Conservation (phyloP, 1,140 invertebrate genomes). For the Callitettix versicolor region DNA sequence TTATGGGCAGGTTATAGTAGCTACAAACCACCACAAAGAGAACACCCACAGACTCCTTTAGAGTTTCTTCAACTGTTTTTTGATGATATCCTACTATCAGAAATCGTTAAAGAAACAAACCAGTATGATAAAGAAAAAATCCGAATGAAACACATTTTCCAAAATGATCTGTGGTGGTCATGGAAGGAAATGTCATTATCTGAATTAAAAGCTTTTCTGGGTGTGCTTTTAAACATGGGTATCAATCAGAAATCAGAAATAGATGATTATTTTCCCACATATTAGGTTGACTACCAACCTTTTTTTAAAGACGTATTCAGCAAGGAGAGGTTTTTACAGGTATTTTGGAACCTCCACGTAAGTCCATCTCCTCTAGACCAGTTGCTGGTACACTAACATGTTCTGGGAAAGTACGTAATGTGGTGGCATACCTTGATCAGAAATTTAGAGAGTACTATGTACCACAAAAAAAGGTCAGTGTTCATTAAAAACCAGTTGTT, state of each 20-base stretch:
- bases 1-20: too few relatives aligned
- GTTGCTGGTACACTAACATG: background rate
- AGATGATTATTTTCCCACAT: constrained; percentile 11
- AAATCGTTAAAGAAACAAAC: too few relatives aligned
- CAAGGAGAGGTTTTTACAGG: constrained; percentile 4
- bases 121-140: too few relatives aligned
- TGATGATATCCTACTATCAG: too few relatives aligned
- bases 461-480: background rate
- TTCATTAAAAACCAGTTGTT: constrained; percentile 11
- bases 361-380: background rate
- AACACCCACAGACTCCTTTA: too few relatives aligned
- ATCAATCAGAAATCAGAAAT: constrained; percentile 1
- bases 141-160: background rate
- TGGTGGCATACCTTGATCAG: constrained; percentile 3
- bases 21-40: too few relatives aligned
- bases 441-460: constrained; percentile 14
- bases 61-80: too few relatives aligned
- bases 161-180: constrained; percentile 4
- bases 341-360: constrained; percentile 8
- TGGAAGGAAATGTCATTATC: background rate
- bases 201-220: constrained; percentile 8
- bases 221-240: constrained; percentile 5
- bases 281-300: background rate
- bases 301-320: constrained; percentile 13
- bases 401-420: constrained; percentile 4